Evolutionary conservation across 2,113 vertebrate genomes (phyloP).

Genomic region (Oenanthe oenanthe): DNA sequence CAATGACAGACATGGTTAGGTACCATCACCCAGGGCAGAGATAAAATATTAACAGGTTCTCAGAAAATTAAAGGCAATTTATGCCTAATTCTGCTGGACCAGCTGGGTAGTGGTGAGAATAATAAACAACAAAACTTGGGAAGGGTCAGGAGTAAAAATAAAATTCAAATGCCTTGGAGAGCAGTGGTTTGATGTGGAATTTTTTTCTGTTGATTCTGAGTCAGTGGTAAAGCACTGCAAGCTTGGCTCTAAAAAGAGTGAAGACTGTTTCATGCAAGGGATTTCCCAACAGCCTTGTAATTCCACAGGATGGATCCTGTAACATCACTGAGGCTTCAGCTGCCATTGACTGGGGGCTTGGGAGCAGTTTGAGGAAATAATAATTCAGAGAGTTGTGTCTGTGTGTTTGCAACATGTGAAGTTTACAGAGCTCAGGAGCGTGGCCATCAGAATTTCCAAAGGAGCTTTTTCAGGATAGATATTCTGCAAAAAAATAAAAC

Average conservation of each 20-base stretch:
- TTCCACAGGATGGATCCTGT: neutral
- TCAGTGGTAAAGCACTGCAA: neutral
- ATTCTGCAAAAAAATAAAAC: neutral
- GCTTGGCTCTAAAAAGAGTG: neutral
- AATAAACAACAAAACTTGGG: neutral
- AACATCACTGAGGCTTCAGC: neutral
- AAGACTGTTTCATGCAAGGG: neutral
- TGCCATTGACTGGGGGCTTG: neutral
- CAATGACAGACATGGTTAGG: neutral
- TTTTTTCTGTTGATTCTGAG: neutral
- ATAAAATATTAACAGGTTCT: neutral
- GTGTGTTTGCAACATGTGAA: neutral
- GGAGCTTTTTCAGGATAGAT: neutral
- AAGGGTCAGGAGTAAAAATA: neutral
- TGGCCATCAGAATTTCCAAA: neutral
- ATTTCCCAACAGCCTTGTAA: neutral
- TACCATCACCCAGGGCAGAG: neutral
- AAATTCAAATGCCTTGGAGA: neutral
- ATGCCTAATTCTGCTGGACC: neutral
- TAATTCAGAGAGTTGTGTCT: neutral
- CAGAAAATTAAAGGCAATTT: neutral
- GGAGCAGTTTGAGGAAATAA: neutral
- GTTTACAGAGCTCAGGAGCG: fast-evolving
- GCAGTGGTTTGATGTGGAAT: neutral
- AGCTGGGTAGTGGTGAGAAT: neutral